phyloP scores from a whole-genome alignment of 2,797 vertebrate genomes.

The Pygocentrus nattereri region DNA sequence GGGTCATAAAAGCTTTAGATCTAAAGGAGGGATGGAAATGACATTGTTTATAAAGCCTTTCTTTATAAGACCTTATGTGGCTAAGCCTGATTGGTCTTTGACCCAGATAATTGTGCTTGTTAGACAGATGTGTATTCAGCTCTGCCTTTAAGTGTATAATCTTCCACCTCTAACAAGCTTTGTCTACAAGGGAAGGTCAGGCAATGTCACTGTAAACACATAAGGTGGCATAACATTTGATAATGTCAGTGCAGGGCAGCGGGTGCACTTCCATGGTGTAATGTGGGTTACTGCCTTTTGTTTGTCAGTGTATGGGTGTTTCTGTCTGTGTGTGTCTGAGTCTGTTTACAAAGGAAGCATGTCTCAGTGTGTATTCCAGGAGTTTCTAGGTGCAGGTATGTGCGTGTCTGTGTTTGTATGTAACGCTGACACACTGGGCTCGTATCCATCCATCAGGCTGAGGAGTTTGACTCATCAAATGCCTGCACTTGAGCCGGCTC shows the following conservation, averaged over 20 bases:
- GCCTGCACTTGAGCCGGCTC: conserved; percentile 77
- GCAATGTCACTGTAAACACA: conserved; percentile 15
- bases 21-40: conserved; percentile 12
- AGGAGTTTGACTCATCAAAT: conserved; percentile 81
- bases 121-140: conserved; percentile 2
- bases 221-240: conserved; percentile 15
- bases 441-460: conserved; percentile 76
- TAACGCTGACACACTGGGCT: conserved; percentile 61
- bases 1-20: neutral
- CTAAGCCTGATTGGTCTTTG: neutral
- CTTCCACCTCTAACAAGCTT: conserved; percentile 17
- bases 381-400: conserved; percentile 45
- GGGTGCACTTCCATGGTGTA: conserved; percentile 63
- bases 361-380: conserved; percentile 57
- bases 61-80: neutral
- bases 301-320: conserved; percentile 67
- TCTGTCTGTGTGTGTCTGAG: conserved; percentile 37
- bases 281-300: conserved; percentile 65
- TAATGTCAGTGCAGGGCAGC: conserved; percentile 42
- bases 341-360: neutral
- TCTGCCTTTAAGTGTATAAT: conserved; percentile 33
- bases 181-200: conserved; percentile 12
- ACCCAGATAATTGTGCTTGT: conserved; percentile 38
- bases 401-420: conserved; percentile 32
- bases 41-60: conserved; percentile 15